Evolutionary conservation across 1,140 invertebrate species (phyloP), one percentile per base, ranked within the genome.

Genomic region (Acromyrmex echinatior): DNA sequence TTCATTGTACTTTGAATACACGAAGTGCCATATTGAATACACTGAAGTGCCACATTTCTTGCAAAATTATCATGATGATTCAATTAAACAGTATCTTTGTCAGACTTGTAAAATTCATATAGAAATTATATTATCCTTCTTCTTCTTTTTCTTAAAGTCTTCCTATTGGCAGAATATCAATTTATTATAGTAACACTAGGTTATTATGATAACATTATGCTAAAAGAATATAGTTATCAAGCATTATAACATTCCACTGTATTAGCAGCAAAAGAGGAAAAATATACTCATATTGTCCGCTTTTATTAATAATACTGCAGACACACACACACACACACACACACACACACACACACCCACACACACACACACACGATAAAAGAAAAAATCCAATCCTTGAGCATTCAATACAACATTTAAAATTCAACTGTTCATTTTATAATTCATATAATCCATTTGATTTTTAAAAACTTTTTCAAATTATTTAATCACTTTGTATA

Each of bases 241-340:
- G 28, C 9, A 21, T 3, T 45, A 31, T 35, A 76, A 31, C 31
- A 25, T 74, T 21, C 25, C 18, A 39, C 18, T 25, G 31, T 31
- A 63, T 84, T 76, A 71, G 9, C 16, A 56, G 0, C 73, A 49
- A 82, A 82, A 60, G 25, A 21, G 68, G 2, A 62, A 82, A 71
- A 74, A 51, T 35, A 18, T 14, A 16, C 16, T 9, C 31, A 62
- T 62, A 74, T 58, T 49, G 25, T 63, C 14, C 28, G 7, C 12
- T 21, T 60, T 62, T 45, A 31, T 51, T 51, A 62, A 74, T 62
- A 31, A 39, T 31, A 31, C 60, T 53, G 45, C 39, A 45, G 2
- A 10, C 39, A 12, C 14, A 56, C 16, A 62, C 35, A 45, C 10
- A 45, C 16, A 62, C 35, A 39, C 39, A 39, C 39, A 10, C 39